Conservation (phyloP, 64 coral and sea anemone genomes). For the Montipora efflorescens region DNA sequence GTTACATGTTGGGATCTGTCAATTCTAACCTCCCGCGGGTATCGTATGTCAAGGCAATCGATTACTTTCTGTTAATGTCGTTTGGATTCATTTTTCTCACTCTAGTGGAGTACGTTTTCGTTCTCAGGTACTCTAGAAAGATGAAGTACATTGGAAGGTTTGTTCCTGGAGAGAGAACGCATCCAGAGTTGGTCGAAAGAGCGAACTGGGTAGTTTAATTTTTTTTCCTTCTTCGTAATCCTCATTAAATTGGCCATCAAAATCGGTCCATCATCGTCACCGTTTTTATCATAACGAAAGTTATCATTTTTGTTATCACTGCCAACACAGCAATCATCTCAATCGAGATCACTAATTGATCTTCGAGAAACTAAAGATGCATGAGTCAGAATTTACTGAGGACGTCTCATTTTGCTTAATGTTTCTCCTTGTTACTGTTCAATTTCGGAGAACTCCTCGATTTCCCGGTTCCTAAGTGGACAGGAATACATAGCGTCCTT, state of each 20-base stretch:
- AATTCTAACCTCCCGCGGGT: conserved; percentile 93
- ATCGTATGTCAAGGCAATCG: conserved; percentile 93
- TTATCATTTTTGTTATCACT: neutral
- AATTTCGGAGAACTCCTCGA: too few species aligned
- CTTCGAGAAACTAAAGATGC: too few species aligned
- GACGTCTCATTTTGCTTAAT: too few species aligned
- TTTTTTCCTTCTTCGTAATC: too few species aligned
- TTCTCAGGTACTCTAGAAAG: conserved; percentile 77
- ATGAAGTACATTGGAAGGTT: conserved; percentile 89
- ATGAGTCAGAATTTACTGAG: too few species aligned
- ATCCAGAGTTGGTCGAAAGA: conserved; percentile 25
- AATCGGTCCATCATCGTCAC: too few species aligned
- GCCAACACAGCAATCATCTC: too few species aligned
- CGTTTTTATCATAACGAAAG: neutral
- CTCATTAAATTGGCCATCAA: too few species aligned
- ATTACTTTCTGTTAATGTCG: conserved; percentile 86
- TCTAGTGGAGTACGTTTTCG: conserved; percentile 89
- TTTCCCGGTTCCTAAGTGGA: too few species aligned
- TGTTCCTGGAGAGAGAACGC: conserved; percentile 50
- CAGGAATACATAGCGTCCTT: too few species aligned
- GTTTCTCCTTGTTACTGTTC: too few species aligned
- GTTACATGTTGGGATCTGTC: conserved; percentile 95
- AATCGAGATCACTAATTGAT: too few species aligned
- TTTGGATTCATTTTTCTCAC: conserved; percentile 97
- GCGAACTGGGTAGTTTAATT: conserved; percentile 61